A percentile compares a stretch with the other conserved stretches of the same genome.
Evolutionary conservation across 2,888 invertebrate species (phyloP).

Genomic region (Stramonita haemastoma): DNA sequence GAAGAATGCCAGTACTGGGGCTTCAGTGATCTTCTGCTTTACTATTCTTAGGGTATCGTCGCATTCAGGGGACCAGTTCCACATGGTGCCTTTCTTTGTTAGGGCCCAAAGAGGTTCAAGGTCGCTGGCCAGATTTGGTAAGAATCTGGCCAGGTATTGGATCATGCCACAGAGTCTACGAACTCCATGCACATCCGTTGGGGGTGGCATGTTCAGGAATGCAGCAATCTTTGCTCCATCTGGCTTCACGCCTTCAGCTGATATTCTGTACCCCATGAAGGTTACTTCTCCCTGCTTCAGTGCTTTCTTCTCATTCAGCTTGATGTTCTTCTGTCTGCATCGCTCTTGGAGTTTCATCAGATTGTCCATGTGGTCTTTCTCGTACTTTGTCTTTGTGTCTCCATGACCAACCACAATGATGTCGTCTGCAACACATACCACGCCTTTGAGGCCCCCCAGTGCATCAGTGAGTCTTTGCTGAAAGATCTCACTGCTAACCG

Average conservation of each 20-base stretch:
- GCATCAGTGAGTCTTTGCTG: constrained; percentile 49
- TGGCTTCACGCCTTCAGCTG: constrained; percentile 51
- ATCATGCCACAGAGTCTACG: constrained; percentile 54
- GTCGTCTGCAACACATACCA: constrained; percentile 50
- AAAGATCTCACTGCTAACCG: constrained; percentile 52
- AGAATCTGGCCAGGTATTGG: constrained; percentile 50
- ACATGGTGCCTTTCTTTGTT: constrained; percentile 44
- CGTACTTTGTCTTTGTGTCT: constrained; percentile 42
- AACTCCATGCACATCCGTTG: constrained; percentile 51
- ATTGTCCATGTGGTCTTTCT: constrained; percentile 45
- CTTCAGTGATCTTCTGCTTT: constrained; percentile 32
- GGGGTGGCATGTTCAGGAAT: constrained; percentile 42
- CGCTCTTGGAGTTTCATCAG: constrained; percentile 33
- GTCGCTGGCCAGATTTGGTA: constrained; percentile 30
- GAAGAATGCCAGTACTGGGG: constrained; percentile 38
- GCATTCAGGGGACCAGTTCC: constrained; percentile 43
- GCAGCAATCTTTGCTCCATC: constrained; percentile 46
- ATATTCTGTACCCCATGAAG: constrained; percentile 53
- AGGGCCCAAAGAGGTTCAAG: constrained; percentile 44
- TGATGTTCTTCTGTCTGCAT: constrained; percentile 35
- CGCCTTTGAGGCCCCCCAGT: constrained; percentile 46
- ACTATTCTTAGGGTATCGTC: constrained; percentile 33
- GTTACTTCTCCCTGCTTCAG: constrained; percentile 33
- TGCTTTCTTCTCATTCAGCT: constrained; percentile 35
- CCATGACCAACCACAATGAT: constrained; percentile 51